These are phyloP conservation scores for Limnephilus lunatus DNA, from an alignment of 2,888 invertebrate species.

Conservation along the genomic window DNA sequence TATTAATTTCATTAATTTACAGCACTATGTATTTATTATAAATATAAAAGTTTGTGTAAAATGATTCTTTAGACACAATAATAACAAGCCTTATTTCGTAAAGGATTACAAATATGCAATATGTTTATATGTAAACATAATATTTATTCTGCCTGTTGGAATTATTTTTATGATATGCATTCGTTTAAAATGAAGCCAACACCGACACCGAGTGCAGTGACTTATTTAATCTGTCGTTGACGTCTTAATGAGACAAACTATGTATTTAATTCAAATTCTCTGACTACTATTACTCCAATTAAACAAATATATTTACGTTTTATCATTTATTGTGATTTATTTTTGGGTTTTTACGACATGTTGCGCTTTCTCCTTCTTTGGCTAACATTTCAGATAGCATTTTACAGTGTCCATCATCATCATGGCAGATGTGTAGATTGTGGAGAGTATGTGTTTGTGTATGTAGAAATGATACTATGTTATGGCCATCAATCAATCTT, in stretches of 20 bases:
- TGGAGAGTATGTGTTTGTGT: too few species aligned
- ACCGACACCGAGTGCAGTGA: not conserved
- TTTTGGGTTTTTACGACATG: too few species aligned
- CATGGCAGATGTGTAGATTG: too few species aligned
- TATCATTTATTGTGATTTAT: too few species aligned
- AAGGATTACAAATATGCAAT: not conserved
- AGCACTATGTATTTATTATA: not conserved
- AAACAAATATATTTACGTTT: not conserved
- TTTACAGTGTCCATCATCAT: too few species aligned
- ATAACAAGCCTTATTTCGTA: not conserved
- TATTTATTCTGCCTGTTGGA: not conserved
- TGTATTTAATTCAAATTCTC: not conserved
- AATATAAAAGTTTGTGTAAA: not conserved
- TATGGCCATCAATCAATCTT: too few species aligned
- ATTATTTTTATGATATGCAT: slow-evolving; percentile 2
- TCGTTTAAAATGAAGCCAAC: not conserved
- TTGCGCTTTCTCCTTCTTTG: too few species aligned
- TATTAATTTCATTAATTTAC: not conserved
- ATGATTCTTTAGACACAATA: not conserved
- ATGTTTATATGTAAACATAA: not conserved
- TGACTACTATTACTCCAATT: not conserved
- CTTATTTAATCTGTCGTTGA: not conserved
- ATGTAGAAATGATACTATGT: too few species aligned
- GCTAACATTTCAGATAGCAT: too few species aligned
- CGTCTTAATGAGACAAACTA: not conserved